Evolutionary conservation across 2,113 vertebrate genomes (phyloP).

Genomic region (Microcebus jonahi): DNA sequence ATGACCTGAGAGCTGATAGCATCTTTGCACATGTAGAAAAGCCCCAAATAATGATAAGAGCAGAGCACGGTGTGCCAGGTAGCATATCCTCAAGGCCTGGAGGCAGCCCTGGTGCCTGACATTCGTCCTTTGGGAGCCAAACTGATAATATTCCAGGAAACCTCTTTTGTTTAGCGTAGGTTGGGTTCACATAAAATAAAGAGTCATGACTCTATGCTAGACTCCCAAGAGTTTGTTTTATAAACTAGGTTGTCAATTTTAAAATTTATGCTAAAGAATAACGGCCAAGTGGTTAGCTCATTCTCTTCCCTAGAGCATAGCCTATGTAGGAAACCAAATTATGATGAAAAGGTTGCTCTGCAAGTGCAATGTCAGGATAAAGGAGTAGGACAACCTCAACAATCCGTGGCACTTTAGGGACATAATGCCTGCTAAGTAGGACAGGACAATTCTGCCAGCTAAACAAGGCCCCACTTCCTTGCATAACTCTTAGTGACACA

Average conservation of each 20-base stretch:
- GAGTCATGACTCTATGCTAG: neutral
- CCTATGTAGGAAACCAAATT: constrained; percentile 7
- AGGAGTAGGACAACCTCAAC: neutral
- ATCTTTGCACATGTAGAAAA: neutral
- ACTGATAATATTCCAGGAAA: neutral
- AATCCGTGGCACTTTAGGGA: neutral
- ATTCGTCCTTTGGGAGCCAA: neutral
- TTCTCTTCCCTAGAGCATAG: constrained; percentile 14
- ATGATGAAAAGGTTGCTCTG: constrained; percentile 23
- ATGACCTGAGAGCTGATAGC: neutral
- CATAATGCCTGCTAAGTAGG: constrained; percentile 21
- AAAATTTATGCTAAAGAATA: constrained; percentile 40
- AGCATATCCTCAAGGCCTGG: neutral
- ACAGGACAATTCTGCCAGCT: neutral
- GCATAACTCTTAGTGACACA: neutral
- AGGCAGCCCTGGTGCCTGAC: neutral
- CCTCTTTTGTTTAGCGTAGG: neutral
- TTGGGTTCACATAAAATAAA: constrained; percentile 45
- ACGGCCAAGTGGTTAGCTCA: neutral
- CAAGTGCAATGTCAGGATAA: neutral
- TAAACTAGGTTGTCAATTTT: constrained; percentile 54
- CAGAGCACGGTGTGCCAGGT: neutral
- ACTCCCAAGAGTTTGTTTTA: constrained; percentile 60
- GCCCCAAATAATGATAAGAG: neutral
- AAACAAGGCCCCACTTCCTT: neutral